phyloP scores from a whole-genome alignment of 1,140 invertebrate species.

The Lethrus apterus region DNA sequence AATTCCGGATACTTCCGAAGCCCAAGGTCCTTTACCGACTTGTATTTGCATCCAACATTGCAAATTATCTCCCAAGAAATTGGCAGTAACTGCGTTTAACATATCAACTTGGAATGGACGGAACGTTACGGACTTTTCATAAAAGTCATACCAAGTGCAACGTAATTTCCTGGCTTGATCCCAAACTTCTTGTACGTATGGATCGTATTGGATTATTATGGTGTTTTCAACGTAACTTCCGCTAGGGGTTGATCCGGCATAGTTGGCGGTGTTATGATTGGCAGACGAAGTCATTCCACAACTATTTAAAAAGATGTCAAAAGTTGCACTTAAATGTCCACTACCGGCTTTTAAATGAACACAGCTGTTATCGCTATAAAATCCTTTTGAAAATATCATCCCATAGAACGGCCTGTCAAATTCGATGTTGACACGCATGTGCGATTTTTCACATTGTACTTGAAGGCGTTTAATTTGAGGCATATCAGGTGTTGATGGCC shows the following conservation, averaged over 20 bases:
- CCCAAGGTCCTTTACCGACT: slow-evolving; percentile 90
- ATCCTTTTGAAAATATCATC: slow-evolving; percentile 91
- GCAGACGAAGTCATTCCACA: slow-evolving; percentile 86
- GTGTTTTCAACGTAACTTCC: slow-evolving; percentile 92
- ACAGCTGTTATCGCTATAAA: slow-evolving; percentile 84
- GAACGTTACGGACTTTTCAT: slow-evolving; percentile 90
- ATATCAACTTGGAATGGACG: slow-evolving; percentile 91
- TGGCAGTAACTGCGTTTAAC: slow-evolving; percentile 87
- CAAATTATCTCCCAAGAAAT: slow-evolving; percentile 89
- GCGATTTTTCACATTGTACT: slow-evolving; percentile 92
- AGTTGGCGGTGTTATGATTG: slow-evolving; percentile 72
- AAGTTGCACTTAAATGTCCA: slow-evolving; percentile 81
- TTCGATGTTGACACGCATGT: slow-evolving; percentile 90
- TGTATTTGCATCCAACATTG: slow-evolving; percentile 97
- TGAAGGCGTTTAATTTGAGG: slow-evolving; percentile 87
- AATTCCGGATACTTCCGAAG: slow-evolving; percentile 88
- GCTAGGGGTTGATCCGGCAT: slow-evolving; percentile 71
- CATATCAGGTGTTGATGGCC: slow-evolving; percentile 78
- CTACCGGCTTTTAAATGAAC: slow-evolving; percentile 85
- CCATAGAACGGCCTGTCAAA: slow-evolving; percentile 93
- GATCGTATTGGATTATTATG: slow-evolving; percentile 91
- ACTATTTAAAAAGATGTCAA: slow-evolving; percentile 85
- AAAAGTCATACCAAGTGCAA: slow-evolving; percentile 93
- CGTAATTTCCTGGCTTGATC: slow-evolving; percentile 75
- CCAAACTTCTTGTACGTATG: slow-evolving; percentile 89